Percentiles rank a stretch among this genome's conserved stretches.
These are phyloP conservation scores for Seira ritae DNA, from an alignment of 2,888 invertebrate species.

Conservation along the genomic window DNA sequence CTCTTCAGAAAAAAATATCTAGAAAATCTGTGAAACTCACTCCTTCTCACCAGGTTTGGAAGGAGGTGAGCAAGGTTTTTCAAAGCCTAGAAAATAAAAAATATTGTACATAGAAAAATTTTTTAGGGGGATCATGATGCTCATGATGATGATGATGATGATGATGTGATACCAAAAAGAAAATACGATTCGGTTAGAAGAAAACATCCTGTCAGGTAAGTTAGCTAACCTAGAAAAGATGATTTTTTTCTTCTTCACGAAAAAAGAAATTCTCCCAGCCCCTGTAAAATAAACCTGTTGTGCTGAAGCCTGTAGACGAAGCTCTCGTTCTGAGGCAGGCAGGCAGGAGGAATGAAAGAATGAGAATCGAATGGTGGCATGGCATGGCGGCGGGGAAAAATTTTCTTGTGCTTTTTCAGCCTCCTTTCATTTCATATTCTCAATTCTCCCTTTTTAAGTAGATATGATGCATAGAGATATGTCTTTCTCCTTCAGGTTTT, in stretches of 20 bases:
- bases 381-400: too few species aligned
- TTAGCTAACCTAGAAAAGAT: conserved; percentile 64
- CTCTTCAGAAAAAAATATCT: too few species aligned
- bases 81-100: not conserved
- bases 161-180: not conserved
- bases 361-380: too few species aligned
- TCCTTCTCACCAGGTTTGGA: too few species aligned
- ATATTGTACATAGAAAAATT: not conserved
- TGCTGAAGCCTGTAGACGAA: conserved; percentile 8
- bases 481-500: conserved; percentile 15
- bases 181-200: conserved; percentile 56
- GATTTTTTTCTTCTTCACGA: too few species aligned
- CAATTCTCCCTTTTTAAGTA: conserved; percentile 8
- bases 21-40: too few species aligned
- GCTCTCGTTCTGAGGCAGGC: not conserved
- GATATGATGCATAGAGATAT: too few species aligned
- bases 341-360: too few species aligned
- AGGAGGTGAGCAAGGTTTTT: conserved; percentile 45
- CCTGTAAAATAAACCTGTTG: conserved; percentile 58
- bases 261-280: conserved; percentile 42
- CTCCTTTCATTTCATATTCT: not conserved
- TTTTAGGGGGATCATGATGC: too few species aligned
- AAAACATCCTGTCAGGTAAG: conserved; percentile 65
- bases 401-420: not conserved
- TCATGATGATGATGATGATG: too few species aligned